These are phyloP conservation scores for Hermaeophaga mercurialis DNA, from an alignment of 2,888 invertebrate species.

Conservation along the genomic window DNA sequence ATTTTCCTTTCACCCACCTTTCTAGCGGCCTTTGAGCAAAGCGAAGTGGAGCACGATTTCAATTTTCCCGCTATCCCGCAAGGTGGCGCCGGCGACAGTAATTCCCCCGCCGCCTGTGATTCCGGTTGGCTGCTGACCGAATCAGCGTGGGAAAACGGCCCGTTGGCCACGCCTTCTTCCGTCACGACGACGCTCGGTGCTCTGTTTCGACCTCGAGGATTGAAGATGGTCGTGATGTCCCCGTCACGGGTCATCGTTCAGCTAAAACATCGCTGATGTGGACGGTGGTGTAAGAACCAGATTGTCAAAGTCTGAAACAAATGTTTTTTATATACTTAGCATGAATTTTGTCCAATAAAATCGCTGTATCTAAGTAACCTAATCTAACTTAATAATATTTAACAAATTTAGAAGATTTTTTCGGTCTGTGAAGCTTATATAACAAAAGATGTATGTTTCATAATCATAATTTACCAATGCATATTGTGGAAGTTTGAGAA, in stretches of 20 bases:
- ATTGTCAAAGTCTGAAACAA: too few species aligned
- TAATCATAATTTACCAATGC: too few species aligned
- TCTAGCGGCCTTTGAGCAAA: conserved; percentile 82
- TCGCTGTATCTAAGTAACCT: too few species aligned
- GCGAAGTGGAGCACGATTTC: conserved; percentile 70
- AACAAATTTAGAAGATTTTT: too few species aligned
- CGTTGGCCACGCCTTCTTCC: conserved; percentile 53
- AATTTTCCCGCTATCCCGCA: conserved; percentile 57
- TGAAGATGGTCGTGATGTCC: conserved; percentile 81
- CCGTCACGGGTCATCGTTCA: conserved; percentile 53
- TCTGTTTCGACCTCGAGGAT: conserved; percentile 61
- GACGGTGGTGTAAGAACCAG: conserved; percentile 5
- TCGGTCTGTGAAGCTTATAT: too few species aligned
- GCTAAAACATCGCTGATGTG: conserved; percentile 22
- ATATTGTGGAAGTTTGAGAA: too few species aligned
- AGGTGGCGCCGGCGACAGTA: conserved; percentile 56
- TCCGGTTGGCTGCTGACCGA: conserved; percentile 52
- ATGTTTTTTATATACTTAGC: too few species aligned
- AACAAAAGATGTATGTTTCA: too few species aligned
- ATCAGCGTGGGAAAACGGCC: conserved; percentile 54
- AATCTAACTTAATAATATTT: too few species aligned
- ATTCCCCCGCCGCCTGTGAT: conserved; percentile 48
- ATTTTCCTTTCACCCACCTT: conserved; percentile 70
- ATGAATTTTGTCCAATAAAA: too few species aligned
- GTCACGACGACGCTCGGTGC: conserved; percentile 55